Percentiles rank a stretch among this genome's conserved stretches.
Evolutionary conservation across 2,113 vertebrate genomes (phyloP).

Genomic region (Vulpes ferrilata): DNA sequence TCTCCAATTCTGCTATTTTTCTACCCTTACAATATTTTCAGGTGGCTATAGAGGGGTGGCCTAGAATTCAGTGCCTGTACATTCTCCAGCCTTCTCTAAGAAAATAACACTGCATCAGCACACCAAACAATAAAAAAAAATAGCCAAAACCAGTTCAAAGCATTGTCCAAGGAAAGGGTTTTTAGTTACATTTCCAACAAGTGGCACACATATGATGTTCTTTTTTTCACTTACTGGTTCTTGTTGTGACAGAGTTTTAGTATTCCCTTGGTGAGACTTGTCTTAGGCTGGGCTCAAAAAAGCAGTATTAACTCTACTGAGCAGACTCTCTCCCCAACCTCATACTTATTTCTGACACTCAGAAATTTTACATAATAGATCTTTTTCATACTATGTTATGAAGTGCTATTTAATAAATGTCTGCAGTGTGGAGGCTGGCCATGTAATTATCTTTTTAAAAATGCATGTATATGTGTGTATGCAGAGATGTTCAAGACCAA

Average conservation of each 20-base stretch:
- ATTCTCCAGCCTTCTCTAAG: background rate
- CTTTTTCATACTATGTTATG: background rate
- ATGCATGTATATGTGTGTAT: background rate
- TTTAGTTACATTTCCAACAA: background rate
- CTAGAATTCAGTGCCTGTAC: background rate
- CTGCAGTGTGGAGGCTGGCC: background rate
- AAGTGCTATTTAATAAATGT: background rate
- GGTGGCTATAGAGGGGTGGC: background rate
- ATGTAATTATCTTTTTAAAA: background rate
- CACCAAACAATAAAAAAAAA: background rate
- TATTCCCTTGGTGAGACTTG: background rate
- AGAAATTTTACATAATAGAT: background rate
- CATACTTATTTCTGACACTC: background rate
- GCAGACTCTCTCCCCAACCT: background rate
- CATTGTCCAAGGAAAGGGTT: background rate
- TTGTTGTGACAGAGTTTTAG: background rate
- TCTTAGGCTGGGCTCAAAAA: background rate
- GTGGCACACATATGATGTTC: background rate
- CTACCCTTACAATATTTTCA: background rate
- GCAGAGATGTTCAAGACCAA: background rate
- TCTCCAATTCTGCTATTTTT: constrained; percentile 14
- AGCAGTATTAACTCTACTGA: background rate
- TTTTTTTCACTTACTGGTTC: background rate
- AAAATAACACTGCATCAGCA: background rate
- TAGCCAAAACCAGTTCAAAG: background rate